Evolutionary conservation across 2,113 vertebrate species (phyloP).

Genomic region (Thunnus thynnus): DNA sequence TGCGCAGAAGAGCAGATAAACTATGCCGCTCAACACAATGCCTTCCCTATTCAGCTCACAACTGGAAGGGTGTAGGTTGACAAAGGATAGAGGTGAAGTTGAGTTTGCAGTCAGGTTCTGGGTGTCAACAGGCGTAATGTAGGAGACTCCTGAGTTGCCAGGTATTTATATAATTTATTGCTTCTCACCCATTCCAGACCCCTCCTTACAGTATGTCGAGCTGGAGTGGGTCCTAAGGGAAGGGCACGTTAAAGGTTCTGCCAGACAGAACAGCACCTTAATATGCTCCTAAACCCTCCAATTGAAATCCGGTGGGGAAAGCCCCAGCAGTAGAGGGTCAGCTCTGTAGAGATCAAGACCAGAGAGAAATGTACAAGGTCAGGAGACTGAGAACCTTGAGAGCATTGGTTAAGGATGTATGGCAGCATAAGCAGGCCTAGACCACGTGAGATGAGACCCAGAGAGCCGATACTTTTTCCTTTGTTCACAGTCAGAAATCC

Average conservation of each 20-base stretch:
- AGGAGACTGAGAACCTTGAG: conserved; percentile 9
- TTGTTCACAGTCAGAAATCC: conserved; percentile 9
- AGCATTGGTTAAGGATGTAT: conserved; percentile 2
- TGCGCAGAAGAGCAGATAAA: conserved; percentile 65
- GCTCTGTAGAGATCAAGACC: conserved; percentile 24
- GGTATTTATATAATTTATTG: conserved; percentile 34
- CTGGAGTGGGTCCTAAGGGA: conserved; percentile 10
- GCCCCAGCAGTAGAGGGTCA: conserved; percentile 17
- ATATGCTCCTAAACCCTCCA: conserved; percentile 20
- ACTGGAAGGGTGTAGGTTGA: conserved; percentile 35
- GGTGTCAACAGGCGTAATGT: conserved; percentile 8
- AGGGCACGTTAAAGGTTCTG: conserved; percentile 30
- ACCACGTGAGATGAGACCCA: background rate
- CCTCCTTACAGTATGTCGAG: conserved; percentile 22
- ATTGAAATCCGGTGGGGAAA: conserved; percentile 28
- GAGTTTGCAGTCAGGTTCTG: conserved; percentile 51
- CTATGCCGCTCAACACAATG: conserved; percentile 64
- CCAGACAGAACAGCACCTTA: conserved; percentile 23
- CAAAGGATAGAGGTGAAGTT: conserved; percentile 38
- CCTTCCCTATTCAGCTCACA: conserved; percentile 57
- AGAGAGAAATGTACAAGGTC: conserved; percentile 39
- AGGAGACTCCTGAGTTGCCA: conserved; percentile 37
- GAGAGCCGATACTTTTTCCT: background rate
- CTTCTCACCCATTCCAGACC: conserved; percentile 6
- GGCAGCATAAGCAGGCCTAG: conserved; percentile 6